Evolutionary conservation across 2,888 invertebrate genomes (phyloP), one percentile per base, ranked within the genome.

Genomic region (Anthoptus insignis): DNA sequence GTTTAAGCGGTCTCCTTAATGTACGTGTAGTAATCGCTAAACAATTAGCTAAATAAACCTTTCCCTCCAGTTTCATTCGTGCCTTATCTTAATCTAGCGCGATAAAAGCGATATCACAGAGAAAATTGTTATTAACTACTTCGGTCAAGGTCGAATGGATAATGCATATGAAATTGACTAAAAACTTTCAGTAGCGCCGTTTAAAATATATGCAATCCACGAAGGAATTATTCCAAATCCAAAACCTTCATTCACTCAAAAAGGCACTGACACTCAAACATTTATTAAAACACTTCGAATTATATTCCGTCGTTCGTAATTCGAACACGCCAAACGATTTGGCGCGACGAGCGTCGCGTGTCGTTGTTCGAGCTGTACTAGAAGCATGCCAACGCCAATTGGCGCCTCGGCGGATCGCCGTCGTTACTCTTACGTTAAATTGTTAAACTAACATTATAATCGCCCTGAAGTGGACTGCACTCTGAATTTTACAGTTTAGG

Each of bases 301-400:
- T 81, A 75, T 69, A 63, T 66, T 58, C 72, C 32, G 50, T 63
- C 63, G 56, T 81, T 79, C 74, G 75, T 78, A 82, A 79, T 81
- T 84, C 80, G 78, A 78, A 80, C 67, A 57, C 64, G 63, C 75
- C 73, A 56, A 49, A 61, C 57, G 73, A 74, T 68, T 69, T 71
- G 75, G 24, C 81, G 79, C 76, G 78, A 71, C 83, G 81, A 75
- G 81, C 92, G 92, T 89, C 88, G 82, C 66, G 80, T 81, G 83
- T 79, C 82, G 84, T 77, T 76, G 88, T 83, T 87, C 81, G 85
- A 86, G 89, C 82, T 82, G 76, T 81, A 91, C 91, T 91, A 83
- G 84, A 80, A 75, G 71, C 69, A 68, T n/a, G 56, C 73, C 75
- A 79, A 76, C 77, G 76, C 69, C 66, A 73, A 79, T 77, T 80